Conservation (phyloP, 2,113 vertebrate genomes). For the Oryzias melastigma region DNA sequence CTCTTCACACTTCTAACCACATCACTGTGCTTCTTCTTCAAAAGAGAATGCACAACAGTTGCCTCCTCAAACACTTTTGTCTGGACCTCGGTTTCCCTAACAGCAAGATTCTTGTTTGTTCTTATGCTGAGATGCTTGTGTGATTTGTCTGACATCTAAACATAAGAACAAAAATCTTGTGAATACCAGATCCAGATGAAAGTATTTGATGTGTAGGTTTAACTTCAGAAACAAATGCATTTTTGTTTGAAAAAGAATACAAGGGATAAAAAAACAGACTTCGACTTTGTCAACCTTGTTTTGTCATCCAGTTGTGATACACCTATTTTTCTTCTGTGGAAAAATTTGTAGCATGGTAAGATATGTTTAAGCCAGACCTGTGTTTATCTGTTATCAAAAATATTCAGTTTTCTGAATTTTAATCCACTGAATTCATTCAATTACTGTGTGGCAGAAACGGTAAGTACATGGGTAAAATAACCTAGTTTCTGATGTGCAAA, state of each 20-base stretch:
- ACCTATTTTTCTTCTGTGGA: neutral
- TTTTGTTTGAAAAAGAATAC: slow-evolving; percentile 43
- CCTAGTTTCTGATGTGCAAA: slow-evolving; percentile 45
- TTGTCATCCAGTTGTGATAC: slow-evolving; percentile 3
- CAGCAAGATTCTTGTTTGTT: slow-evolving; percentile 57
- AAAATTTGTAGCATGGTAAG: neutral
- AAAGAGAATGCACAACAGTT: slow-evolving; percentile 47
- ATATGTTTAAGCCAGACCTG: neutral
- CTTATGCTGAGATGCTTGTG: slow-evolving; percentile 41
- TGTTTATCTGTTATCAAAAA: neutral
- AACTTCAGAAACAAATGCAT: slow-evolving; percentile 37
- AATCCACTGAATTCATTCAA: slow-evolving; percentile 31
- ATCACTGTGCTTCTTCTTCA: slow-evolving; percentile 32
- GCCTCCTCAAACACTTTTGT: slow-evolving; percentile 56
- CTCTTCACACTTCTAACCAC: slow-evolving; percentile 38
- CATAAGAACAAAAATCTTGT: slow-evolving; percentile 64
- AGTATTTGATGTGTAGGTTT: slow-evolving; percentile 43
- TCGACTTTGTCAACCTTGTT: slow-evolving; percentile 17
- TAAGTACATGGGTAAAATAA: slow-evolving; percentile 58
- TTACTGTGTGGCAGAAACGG: slow-evolving; percentile 31
- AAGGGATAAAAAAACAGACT: slow-evolving; percentile 8
- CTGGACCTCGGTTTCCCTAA: slow-evolving; percentile 45
- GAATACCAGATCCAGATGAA: slow-evolving; percentile 33
- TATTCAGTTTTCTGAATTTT: neutral
- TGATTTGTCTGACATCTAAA: slow-evolving; percentile 27